Conservation (phyloP, 37 sponge, comb jelly and placozoan species). For the Axinella damicornis region DNA sequence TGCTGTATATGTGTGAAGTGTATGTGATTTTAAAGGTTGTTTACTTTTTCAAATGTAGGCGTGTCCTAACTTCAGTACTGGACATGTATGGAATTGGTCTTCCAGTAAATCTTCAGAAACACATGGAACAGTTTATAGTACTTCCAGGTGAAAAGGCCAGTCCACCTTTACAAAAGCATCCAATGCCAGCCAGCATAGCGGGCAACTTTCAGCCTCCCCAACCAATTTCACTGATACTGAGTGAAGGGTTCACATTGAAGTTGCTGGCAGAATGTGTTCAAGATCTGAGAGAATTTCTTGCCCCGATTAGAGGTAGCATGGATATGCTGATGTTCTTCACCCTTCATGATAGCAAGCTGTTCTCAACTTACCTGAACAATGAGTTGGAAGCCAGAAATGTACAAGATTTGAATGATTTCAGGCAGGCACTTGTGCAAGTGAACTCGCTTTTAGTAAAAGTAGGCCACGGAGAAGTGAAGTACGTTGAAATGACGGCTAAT, state of each 20-base stretch:
- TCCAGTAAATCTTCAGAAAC: constrained; percentile 8
- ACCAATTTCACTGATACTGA: constrained; percentile 11
- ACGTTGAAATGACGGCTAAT: too few species aligned
- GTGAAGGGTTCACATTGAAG: constrained; percentile 6
- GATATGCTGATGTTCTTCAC: constrained; percentile 63
- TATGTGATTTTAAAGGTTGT: too few species aligned
- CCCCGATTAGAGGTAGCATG: constrained; percentile 19
- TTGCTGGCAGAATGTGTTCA: background rate
- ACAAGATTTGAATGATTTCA: too few species aligned
- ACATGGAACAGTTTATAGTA: constrained; percentile 4
- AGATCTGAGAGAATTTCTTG: constrained; percentile 21
- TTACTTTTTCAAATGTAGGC: background rate
- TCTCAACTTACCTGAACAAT: background rate
- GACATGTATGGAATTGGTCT: constrained; percentile 39
- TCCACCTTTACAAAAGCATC: background rate
- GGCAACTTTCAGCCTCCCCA: constrained; percentile 52
- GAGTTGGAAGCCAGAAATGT: too few species aligned
- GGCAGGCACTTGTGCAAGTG: too few species aligned
- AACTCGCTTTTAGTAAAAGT: too few species aligned
- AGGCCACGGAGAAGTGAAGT: too few species aligned
- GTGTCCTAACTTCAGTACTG: constrained; percentile 15
- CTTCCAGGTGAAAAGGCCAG: constrained; percentile 29
- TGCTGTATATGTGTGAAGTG: too few species aligned
- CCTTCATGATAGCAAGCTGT: constrained; percentile 51
- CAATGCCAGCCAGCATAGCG: constrained; percentile 2